Percentiles rank a stretch among this genome's conserved stretches.
These are phyloP conservation scores for Aricia agestis DNA, from an alignment of 1,140 invertebrate species.

Conservation along the genomic window DNA sequence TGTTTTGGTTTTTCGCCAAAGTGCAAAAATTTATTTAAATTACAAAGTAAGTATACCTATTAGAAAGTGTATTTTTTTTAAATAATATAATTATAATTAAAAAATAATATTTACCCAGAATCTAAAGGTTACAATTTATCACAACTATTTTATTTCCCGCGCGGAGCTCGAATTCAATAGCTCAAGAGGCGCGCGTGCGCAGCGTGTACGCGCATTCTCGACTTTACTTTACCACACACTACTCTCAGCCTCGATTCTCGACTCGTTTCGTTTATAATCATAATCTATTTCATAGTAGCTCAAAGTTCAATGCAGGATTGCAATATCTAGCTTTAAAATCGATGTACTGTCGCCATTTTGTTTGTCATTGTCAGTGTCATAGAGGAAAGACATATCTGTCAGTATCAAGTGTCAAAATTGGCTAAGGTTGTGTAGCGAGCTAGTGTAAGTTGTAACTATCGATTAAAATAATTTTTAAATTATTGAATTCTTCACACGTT, in stretches of 20 bases:
- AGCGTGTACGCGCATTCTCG: slow-evolving; percentile 45
- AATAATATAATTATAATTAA: neutral
- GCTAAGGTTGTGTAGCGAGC: neutral
- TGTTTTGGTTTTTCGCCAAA: too few relatives aligned
- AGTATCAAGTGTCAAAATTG: neutral
- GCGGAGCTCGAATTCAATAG: slow-evolving; percentile 16
- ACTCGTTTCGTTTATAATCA: neutral
- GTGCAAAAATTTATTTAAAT: too few relatives aligned
- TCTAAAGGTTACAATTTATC: neutral
- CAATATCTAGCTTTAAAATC: neutral
- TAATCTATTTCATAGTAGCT: neutral
- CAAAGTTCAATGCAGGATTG: neutral
- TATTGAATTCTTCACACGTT: too few relatives aligned
- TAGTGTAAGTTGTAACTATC: neutral
- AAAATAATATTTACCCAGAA: slow-evolving; percentile 15
- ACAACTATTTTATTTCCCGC: neutral
- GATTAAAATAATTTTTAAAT: too few relatives aligned
- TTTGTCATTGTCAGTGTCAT: neutral
- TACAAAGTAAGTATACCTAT: too few relatives aligned
- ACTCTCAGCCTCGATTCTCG: slow-evolving; percentile 20
- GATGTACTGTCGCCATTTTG: neutral
- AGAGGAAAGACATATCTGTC: too few relatives aligned
- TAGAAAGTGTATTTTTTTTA: too few relatives aligned
- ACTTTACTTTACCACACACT: slow-evolving; percentile 30
- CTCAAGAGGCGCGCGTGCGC: slow-evolving; percentile 45